A percentile compares a stretch with the other conserved stretches of the same genome.
phyloP scores from a whole-genome alignment of 2,113 vertebrate genomes.

The Sclerurus mexicanus region DNA sequence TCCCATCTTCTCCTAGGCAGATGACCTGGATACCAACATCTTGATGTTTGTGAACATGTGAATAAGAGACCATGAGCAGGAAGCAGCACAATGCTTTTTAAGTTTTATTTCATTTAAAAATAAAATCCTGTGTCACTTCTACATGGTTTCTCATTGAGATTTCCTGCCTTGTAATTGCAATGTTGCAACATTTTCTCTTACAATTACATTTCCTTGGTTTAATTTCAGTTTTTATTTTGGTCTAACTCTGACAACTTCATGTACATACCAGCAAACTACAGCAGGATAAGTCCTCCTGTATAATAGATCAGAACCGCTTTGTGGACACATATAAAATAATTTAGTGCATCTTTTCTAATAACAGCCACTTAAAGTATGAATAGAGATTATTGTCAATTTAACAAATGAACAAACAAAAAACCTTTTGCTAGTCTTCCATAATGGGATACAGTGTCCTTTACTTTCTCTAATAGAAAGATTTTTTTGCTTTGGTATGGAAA shows the following conservation, averaged over 20 bases:
- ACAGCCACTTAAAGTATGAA: background rate
- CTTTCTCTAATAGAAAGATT: background rate
- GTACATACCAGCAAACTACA: background rate
- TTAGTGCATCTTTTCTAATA: background rate
- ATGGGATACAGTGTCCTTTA: background rate
- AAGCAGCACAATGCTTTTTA: background rate
- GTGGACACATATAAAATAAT: background rate
- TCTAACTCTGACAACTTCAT: background rate
- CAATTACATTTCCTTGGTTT: background rate
- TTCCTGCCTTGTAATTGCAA: background rate
- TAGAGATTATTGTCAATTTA: background rate
- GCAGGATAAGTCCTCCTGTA: background rate
- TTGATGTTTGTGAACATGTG: background rate
- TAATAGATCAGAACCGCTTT: background rate
- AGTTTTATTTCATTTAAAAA: background rate
- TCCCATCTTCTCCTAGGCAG: background rate
- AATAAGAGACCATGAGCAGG: background rate
- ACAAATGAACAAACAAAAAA: background rate
- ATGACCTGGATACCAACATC: background rate
- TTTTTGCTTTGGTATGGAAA: background rate
- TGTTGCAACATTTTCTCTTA: background rate
- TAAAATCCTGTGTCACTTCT: background rate
- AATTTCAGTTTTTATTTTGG: background rate
- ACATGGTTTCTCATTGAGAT: background rate
- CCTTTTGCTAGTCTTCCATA: background rate